A percentile compares a stretch with the other conserved stretches of the same genome.
These are phyloP conservation scores for Austrofundulus limnaeus DNA, from an alignment of 2,113 vertebrate species.

Conservation along the genomic window DNA sequence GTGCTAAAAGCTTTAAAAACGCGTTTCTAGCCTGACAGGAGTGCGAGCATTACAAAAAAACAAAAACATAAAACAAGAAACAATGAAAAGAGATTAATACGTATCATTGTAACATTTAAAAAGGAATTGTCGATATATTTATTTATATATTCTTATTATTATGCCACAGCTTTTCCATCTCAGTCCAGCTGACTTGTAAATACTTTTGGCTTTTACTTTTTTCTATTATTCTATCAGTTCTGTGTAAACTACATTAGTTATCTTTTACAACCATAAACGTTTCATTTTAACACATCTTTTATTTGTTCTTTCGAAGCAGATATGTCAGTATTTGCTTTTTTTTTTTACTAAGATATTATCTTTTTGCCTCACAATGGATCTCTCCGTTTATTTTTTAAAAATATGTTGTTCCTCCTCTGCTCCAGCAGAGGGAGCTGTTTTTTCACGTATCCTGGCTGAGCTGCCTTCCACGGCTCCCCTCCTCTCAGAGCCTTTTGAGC, in stretches of 20 bases:
- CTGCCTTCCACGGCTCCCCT: constrained; percentile 7
- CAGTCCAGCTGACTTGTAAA: constrained; percentile 48
- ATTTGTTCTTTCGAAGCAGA: constrained; percentile 3
- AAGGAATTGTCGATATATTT: constrained; percentile 41
- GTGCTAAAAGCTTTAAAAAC: constrained; percentile 43
- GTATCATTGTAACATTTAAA: constrained; percentile 33
- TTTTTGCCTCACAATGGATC: not conserved
- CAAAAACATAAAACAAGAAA: constrained; percentile 32
- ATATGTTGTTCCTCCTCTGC: constrained; percentile 8
- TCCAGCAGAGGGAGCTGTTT: constrained; percentile 55
- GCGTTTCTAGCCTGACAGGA: constrained; percentile 46
- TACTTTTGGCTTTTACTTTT: constrained; percentile 32
- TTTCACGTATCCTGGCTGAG: constrained; percentile 1
- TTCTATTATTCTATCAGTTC: constrained; percentile 33
- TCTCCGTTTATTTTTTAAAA: not conserved
- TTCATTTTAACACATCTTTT: too few species aligned
- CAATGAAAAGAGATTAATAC: constrained; percentile 41
- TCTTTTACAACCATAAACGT: not conserved
- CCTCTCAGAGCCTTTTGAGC: not conserved
- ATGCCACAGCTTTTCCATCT: constrained; percentile 25
- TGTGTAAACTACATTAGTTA: constrained; percentile 18
- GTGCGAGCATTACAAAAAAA: constrained; percentile 60
- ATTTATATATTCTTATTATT: constrained; percentile 25
- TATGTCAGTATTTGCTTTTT: constrained; percentile 17
- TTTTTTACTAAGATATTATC: constrained; percentile 51